A percentile compares a stretch with the other conserved stretches of the same genome.
Conservation (phyloP, 2,113 vertebrate genomes). For the Bostrychus sinensis region DNA sequence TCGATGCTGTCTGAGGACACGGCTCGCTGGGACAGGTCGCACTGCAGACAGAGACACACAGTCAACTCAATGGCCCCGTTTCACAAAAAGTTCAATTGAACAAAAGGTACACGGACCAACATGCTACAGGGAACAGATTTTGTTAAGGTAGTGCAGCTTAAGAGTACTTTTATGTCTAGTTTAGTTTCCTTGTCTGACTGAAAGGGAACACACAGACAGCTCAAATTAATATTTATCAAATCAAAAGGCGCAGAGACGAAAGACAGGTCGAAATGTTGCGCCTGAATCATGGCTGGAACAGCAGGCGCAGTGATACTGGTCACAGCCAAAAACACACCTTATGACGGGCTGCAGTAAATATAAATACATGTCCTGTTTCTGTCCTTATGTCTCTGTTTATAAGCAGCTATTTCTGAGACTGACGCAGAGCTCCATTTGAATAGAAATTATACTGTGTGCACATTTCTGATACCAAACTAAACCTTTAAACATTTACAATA, state of each 20-base stretch:
- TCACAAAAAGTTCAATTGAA: no score
- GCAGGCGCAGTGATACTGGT: not conserved
- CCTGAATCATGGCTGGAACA: not conserved
- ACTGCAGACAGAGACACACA: constrained; percentile 75
- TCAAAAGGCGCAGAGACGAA: no score
- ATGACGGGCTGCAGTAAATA: not conserved
- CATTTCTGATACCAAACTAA: no score
- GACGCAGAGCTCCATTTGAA: not conserved
- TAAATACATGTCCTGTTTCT: not conserved
- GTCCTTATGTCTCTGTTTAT: not conserved
- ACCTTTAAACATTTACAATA: no score
- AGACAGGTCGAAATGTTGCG: not conserved
- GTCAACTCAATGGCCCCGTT: no score
- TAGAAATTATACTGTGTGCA: not conserved
- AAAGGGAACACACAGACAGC: no score
- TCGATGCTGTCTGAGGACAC: constrained; percentile 83
- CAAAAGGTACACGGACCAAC: no score
- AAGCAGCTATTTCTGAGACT: not conserved
- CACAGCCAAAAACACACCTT: not conserved
- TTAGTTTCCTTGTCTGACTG: no score
- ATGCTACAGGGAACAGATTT: no score
- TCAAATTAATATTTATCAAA: no score
- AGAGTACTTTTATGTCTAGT: no score
- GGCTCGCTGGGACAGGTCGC: constrained; percentile 84
- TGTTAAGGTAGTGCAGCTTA: no score